Evolutionary conservation across 2,888 invertebrate genomes (phyloP), one percentile per base, ranked within the genome.

Genomic region (Lasius platythorax): DNA sequence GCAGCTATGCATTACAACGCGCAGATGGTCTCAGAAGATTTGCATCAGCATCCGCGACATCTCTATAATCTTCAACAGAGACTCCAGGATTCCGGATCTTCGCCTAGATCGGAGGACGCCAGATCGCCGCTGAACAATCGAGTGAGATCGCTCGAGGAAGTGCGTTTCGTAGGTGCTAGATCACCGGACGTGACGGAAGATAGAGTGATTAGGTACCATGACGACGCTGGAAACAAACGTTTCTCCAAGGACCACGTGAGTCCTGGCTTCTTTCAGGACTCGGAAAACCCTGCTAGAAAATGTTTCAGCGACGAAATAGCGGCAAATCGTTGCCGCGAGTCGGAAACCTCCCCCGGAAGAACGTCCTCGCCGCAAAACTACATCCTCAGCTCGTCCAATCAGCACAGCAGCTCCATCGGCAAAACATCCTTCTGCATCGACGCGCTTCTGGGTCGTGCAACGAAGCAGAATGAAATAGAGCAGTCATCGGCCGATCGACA

Each of bases 341-440:
- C 87, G 9, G 87, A 75, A 23, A 72, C 73, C 12, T 91, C 91
- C 9, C 91, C 91, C 0, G 91, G 85, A 6, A 87, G 90, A 9
- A 89, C 84, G 0, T 88, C 89, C 0, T 87, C 89, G n/a, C 87
- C 86, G 11, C 92, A 90, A 28, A 86, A 84, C 8, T 91, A 88
- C 56, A 78, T 88, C 9, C 50, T 89, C 8, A 86, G 85, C 40
- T 85, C 84, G 33, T 64, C 92, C 9, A 84, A 84, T 63, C 88
- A 84, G 15, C 86, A 86, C 18, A 85, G 74, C 70, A 82, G 61
- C 33, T 82, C 91, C 2, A 83, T 88, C 18, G 93, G 95, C 33
- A 97, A 97, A 89, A 97, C 98, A 75, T 98, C 98, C 0, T 99
- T 99, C 93, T 98, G 98, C 93, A 99, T 99, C 89, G 99, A 99